A percentile compares a stretch with the other conserved stretches of the same genome.
Evolutionary conservation across 37 sponge, comb jelly and placozoan genomes (phyloP).

Genomic region (Theonella swinhoei): DNA sequence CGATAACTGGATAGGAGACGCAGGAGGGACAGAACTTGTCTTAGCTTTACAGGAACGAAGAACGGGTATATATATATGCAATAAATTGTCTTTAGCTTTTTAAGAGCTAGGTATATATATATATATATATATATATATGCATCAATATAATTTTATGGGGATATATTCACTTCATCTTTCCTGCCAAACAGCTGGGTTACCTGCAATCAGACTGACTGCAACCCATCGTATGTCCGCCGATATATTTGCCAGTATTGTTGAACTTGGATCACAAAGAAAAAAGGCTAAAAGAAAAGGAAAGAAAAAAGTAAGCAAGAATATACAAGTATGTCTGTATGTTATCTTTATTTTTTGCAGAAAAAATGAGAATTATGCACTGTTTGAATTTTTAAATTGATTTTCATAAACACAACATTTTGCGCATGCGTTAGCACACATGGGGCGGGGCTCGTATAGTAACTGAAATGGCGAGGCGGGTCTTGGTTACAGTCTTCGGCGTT

Average conservation of each 20-base stretch:
- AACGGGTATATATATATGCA: conserved; percentile 25
- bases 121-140: neutral
- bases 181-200: conserved; percentile 27
- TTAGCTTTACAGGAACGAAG: conserved; percentile 58
- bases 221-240: conserved; percentile 46
- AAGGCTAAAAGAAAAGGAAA: conserved; percentile 2
- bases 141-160: neutral
- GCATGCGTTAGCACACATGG: too few relatives aligned
- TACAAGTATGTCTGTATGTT: neutral
- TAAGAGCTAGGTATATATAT: neutral
- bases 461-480: too few relatives aligned
- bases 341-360: neutral
- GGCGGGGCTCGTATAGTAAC: too few relatives aligned
- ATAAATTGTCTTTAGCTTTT: neutral
- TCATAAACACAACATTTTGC: too few relatives aligned
- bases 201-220: conserved; percentile 33
- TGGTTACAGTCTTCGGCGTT: too few relatives aligned
- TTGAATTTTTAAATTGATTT: too few relatives aligned
- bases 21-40: conserved; percentile 65
- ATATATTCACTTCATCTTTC: neutral
- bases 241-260: conserved; percentile 46
- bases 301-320: neutral
- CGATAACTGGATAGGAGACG: conserved; percentile 69
- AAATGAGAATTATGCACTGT: too few relatives aligned
- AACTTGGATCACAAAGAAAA: conserved; percentile 19